Evolutionary conservation across 2,797 vertebrate genomes (phyloP).

Genomic region (Heteromormyrus szaboi): DNA sequence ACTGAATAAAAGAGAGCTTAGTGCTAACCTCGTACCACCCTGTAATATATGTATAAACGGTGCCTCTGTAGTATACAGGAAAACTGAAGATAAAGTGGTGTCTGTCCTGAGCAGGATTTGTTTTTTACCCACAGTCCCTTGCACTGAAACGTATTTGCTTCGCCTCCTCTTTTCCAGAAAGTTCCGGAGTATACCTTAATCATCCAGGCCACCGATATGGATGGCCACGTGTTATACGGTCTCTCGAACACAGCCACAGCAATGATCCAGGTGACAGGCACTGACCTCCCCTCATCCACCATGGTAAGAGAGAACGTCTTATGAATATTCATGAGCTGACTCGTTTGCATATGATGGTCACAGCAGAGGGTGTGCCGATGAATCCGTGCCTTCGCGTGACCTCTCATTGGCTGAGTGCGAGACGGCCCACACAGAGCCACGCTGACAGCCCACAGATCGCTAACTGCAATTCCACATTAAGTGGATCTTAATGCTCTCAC

Average conservation of each 20-base stretch:
- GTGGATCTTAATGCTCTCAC: constrained; percentile 9
- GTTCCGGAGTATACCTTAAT: neutral
- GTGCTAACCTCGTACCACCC: neutral
- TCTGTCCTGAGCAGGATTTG: neutral
- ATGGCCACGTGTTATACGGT: neutral
- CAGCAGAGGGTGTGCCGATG: neutral
- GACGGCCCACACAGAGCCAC: neutral
- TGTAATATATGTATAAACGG: neutral
- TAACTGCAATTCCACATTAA: constrained; percentile 3
- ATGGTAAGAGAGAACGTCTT: neutral
- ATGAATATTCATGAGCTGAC: neutral
- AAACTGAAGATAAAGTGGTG: neutral
- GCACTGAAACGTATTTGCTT: neutral
- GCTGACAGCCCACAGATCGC: neutral
- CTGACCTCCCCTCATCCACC: neutral
- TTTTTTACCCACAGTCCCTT: neutral
- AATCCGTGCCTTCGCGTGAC: neutral
- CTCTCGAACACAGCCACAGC: neutral
- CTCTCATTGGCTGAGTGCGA: neutral
- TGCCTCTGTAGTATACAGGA: neutral
- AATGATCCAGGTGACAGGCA: neutral
- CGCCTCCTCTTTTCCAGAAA: neutral
- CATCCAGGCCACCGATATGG: constrained; percentile 1
- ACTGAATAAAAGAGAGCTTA: neutral
- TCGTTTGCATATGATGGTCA: neutral